Base-by-base conservation (phyloP, 2,888 invertebrate species). In the Merodon equestris region DNA sequence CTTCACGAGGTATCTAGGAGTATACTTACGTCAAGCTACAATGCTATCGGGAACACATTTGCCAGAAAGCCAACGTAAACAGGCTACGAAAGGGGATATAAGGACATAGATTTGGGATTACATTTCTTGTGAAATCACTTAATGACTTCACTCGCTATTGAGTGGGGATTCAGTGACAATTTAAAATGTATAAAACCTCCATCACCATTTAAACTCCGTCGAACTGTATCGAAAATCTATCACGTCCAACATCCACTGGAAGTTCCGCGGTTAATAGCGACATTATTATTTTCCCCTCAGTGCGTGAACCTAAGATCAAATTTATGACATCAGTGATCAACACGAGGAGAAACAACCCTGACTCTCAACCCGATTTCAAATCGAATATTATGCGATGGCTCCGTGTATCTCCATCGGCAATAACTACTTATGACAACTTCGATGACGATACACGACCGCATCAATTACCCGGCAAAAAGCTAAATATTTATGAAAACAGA, bases 351-450 rank as follows among this genome's bases (percentile, higher is more conserved):
- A 27, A 45, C 54, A 38, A 19, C 42, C 9, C n/a, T 44, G 61
- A 57, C 19, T 48, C 53, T 67, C 19, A 63, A 57, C 17, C 40
- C 45, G 38, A 61, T 47, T 48, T 38, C 53, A 77, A 68, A 77
- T 50, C 68, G 67, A 60, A 74, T 70, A 63, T 70, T 73, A 74
- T 79, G 79, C 79, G 68, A 79, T 79, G 79, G 74, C 74, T 47
- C 64, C 74, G 68, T 47, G 73, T 66, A 44, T 72, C 50, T 27
- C 60, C 63, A 70, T 60, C 64, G 64, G 58, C 64, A 36, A 68
- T 58, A 74, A 70, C 53, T 74, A 63, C 68, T 79, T 70, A 79
- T 79, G 79, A 79, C 79, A 74, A 79, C 73, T 70, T 79, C 68
- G 58, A 74, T 60, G 68, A 64, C 60, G 13, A 64, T 68, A 74